Conservation (phyloP, 2,797 vertebrate genomes). For the Scolopax rusticola region DNA sequence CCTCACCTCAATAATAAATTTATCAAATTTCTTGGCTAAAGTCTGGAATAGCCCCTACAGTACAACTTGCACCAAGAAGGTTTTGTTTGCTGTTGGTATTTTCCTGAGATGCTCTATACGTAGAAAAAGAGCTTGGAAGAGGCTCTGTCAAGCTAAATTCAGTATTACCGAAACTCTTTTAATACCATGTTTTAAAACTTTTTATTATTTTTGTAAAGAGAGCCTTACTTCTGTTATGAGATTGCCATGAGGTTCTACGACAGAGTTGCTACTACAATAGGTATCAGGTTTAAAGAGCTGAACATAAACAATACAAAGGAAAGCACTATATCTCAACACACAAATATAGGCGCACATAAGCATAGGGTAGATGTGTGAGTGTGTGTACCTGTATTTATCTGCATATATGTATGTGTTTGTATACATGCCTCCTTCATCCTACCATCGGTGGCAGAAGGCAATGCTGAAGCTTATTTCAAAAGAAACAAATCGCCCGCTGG, state of each 20-base stretch:
- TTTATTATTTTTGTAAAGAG: conserved; percentile 5
- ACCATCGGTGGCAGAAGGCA: not conserved
- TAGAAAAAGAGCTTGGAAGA: conserved; percentile 28
- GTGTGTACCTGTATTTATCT: not conserved
- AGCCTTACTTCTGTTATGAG: not conserved
- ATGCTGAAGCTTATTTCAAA: conserved; percentile 47
- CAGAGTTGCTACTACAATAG: not conserved
- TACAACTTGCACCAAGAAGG: not conserved
- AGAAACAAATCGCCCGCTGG: conserved; percentile 65
- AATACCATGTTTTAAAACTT: not conserved
- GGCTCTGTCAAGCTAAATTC: conserved; percentile 19
- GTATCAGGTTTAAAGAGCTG: not conserved
- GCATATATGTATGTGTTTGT: not conserved
- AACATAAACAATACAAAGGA: not conserved
- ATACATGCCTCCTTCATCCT: not conserved
- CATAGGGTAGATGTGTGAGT: not conserved
- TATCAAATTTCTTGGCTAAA: conserved; percentile 10
- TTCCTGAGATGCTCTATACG: not conserved
- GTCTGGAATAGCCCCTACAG: not conserved
- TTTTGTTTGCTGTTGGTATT: conserved; percentile 20
- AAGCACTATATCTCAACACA: not conserved
- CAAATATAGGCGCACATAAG: not conserved
- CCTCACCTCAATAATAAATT: not conserved
- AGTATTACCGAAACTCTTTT: conserved; percentile 18
- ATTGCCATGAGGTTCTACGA: not conserved